Evolutionary conservation across 2,888 invertebrate species (phyloP), one percentile per base, ranked within the genome.

Genomic region (Ommatoiulus sabulosus): DNA sequence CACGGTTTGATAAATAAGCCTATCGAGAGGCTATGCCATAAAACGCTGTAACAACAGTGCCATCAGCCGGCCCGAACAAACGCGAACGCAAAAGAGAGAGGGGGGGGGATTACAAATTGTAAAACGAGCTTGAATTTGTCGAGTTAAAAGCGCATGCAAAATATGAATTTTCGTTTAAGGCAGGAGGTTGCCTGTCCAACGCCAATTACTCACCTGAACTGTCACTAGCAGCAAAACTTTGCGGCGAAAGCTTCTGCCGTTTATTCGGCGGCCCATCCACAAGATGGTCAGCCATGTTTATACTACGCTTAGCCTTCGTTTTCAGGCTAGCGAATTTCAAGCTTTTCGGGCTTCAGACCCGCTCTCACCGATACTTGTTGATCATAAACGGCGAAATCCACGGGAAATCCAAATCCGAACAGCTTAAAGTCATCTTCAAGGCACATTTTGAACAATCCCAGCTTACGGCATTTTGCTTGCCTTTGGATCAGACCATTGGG

Each of bases 231-330:
- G 96, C 95, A 92, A 96, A 95, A 93, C 96, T 95, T 94, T 96
- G 96, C 93, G 96, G 96, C 93, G 96, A 95, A 94, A 98, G 96
- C 94, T 98, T 98, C 93, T 96, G 96, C 95, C 98, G 96, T 96
- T 98, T 98, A 93, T 96, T 97, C 94, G 98, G 97, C 95, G 97
- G 98, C 94, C 97, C 97, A 94, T 97, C 97, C 80, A 88, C 87
- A 90, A 97, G 95, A 94, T 97, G 97, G 95, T 98, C 98, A 94
- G 97, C 97, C 98, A 98, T 98, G 87, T 87, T 87, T 87, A 87
- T n/a, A 46, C 4, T 48, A 52, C 44, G 57, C 48, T 43, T 24
- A 87, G 87, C 57, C 57, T 57, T 87, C 87, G 44, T 52, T 87
- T 57, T 52, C 72, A 72, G 72, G 48, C 87, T 52, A 43, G 87